Evolutionary conservation across 1,140 invertebrate genomes (phyloP).

Genomic region (Drosophila littoralis): DNA sequence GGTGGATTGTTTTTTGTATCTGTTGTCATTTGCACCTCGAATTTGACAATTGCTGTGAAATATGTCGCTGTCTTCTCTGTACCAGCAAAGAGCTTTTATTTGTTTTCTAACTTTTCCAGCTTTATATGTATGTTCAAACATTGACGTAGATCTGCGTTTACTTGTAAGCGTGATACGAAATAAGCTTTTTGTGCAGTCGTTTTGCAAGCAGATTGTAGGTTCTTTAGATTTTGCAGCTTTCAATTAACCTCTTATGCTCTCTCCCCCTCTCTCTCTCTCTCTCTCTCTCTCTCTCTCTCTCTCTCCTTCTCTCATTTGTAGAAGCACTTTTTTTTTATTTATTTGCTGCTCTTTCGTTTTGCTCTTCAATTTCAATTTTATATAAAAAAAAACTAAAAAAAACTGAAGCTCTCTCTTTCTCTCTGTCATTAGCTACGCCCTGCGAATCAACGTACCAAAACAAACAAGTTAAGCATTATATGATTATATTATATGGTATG

Average conservation of each 20-base stretch:
- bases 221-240: background rate
- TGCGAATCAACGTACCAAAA: constrained; percentile 84
- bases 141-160: no score
- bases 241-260: background rate
- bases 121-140: constrained; percentile 38
- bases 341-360: background rate
- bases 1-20: constrained; percentile 1
- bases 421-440: constrained; percentile 33
- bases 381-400: no score
- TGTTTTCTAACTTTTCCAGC: constrained; percentile 80
- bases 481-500: constrained; percentile 65
- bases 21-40: constrained; percentile 24
- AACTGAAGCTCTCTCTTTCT: background rate
- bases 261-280: background rate
- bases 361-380: no score
- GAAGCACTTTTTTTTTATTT: background rate
- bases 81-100: background rate
- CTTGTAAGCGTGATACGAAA: background rate
- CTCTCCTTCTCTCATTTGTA: background rate
- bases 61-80: constrained; percentile 45
- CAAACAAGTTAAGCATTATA: constrained; percentile 58
- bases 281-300: background rate
- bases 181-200: background rate
- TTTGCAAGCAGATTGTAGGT: background rate
- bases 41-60: background rate